These are phyloP conservation scores for Pristionchus maxplancki DNA, from an alignment of 2,888 invertebrate genomes.

Conservation along the genomic window DNA sequence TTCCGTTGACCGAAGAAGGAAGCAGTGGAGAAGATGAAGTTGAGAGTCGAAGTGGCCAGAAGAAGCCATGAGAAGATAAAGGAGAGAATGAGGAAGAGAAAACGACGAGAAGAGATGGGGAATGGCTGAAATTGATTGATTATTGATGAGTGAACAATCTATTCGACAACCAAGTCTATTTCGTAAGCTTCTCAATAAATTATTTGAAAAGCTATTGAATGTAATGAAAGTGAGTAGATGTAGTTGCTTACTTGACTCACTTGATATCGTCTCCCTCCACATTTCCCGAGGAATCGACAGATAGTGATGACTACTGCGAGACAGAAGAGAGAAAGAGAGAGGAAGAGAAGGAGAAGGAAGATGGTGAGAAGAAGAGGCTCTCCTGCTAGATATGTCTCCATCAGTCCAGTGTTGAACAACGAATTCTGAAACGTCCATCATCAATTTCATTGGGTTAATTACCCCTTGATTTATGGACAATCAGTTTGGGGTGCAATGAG, in stretches of 20 bases:
- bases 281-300: slow-evolving; percentile 43
- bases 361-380: slow-evolving; percentile 32
- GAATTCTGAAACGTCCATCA: slow-evolving; percentile 14
- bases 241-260: slow-evolving; percentile 46
- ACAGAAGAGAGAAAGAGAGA: slow-evolving; percentile 22
- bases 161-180: background rate
- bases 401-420: slow-evolving; percentile 8
- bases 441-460: background rate
- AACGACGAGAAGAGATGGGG: slow-evolving; percentile 5
- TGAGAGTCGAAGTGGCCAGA: slow-evolving; percentile 39
- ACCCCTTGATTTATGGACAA: slow-evolving; percentile 32
- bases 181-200: background rate
- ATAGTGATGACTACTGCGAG: background rate
- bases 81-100: slow-evolving; percentile 36
- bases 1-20: slow-evolving; percentile 17
- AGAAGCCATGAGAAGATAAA: slow-evolving; percentile 48
- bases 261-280: slow-evolving; percentile 51
- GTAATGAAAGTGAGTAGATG: background rate
- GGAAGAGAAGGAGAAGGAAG: slow-evolving; percentile 29
- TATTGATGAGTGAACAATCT: background rate
- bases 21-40: slow-evolving; percentile 34
- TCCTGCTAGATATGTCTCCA: slow-evolving; percentile 42
- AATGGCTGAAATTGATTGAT: slow-evolving; percentile 14
- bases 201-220: background rate
- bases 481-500: background rate